phyloP scores from a whole-genome alignment of 2,888 invertebrate species.

The Argyra leucocephala region DNA sequence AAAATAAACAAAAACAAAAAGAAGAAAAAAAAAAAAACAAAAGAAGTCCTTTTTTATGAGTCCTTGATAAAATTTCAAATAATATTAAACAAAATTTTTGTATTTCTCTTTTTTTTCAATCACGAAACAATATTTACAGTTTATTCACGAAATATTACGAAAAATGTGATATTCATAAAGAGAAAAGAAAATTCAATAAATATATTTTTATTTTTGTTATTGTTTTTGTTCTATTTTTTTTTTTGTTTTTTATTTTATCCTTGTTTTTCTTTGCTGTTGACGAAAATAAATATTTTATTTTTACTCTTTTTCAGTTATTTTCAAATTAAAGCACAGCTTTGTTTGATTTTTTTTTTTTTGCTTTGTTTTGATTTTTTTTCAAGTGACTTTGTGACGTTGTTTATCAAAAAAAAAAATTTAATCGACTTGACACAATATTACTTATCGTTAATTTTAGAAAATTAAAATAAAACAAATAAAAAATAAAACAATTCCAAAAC shows the following conservation, averaged over 20 bases:
- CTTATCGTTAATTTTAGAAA: background rate
- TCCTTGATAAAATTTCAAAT: background rate
- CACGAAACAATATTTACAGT: background rate
- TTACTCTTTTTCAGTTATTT: too few species aligned
- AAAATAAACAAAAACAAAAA: too few species aligned
- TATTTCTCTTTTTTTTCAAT: background rate
- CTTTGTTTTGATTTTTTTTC: background rate
- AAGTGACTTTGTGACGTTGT: background rate
- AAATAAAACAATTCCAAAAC: too few species aligned
- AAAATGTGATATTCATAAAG: background rate
- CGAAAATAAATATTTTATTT: too few species aligned
- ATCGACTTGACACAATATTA: background rate
- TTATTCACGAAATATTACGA: background rate
- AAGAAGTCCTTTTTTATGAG: conserved; percentile 2
- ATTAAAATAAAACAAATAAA: too few species aligned
- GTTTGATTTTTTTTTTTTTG: background rate
- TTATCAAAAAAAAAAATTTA: background rate
- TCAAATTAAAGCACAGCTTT: too few species aligned
- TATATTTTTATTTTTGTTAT: background rate
- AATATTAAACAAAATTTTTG: background rate
- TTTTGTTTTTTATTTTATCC: background rate
- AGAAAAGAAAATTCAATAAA: background rate
- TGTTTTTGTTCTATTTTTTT: background rate
- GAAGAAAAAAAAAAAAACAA: background rate
- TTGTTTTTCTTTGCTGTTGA: background rate